Conservation (phyloP, 2,797 vertebrate genomes). For the Dromococcyx pavoninus region DNA sequence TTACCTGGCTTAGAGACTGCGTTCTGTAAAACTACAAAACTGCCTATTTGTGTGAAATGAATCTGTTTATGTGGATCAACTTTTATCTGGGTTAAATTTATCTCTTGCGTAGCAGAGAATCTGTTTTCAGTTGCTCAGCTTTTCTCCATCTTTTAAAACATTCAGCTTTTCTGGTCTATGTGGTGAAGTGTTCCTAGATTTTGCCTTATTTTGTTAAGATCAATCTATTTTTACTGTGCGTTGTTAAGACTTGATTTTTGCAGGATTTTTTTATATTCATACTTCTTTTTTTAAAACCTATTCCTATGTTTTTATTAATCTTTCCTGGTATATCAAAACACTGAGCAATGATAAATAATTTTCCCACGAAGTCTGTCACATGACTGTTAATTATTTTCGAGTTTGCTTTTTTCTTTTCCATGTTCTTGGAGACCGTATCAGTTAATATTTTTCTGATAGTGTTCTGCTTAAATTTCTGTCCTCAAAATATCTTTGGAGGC, state of each 20-base stretch:
- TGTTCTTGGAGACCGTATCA: background rate
- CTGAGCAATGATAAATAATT: background rate
- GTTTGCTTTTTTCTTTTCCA: background rate
- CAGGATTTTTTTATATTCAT: background rate
- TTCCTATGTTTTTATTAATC: background rate
- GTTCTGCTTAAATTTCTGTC: background rate
- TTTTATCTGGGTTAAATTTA: background rate
- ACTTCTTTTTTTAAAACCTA: background rate
- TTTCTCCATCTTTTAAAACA: background rate
- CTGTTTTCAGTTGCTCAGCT: background rate
- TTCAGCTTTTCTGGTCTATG: rapidly evolving
- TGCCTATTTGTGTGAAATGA: background rate
- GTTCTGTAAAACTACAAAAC: background rate
- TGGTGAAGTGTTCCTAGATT: background rate
- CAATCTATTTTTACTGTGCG: background rate
- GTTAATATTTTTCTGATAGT: background rate
- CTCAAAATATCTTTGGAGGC: background rate
- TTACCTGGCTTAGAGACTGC: background rate
- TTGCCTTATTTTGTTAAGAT: background rate
- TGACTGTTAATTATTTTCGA: background rate
- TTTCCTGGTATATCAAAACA: background rate
- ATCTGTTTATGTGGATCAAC: background rate
- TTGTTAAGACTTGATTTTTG: background rate
- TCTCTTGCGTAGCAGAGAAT: background rate
- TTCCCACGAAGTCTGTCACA: background rate